Conservation (phyloP, 2,113 vertebrate species). For the Ondatra zibethicus region DNA sequence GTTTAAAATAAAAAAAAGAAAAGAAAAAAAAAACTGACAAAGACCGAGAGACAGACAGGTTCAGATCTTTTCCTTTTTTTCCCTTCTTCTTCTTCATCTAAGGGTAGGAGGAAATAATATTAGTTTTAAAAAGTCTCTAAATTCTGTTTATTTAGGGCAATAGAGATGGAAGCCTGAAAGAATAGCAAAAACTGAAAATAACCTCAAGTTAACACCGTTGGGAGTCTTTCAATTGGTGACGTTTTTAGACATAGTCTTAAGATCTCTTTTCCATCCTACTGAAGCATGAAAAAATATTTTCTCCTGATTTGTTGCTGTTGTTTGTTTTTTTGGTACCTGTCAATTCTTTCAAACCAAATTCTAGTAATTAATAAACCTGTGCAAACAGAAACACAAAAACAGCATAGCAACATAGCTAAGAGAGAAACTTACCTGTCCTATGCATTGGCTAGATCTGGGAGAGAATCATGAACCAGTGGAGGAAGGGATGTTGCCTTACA, state of each 20-base stretch:
- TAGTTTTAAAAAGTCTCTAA: slow-evolving; percentile 16
- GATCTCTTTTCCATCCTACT: not conserved
- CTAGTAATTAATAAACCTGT: not conserved
- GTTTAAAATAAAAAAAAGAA: not conserved
- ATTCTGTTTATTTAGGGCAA: slow-evolving; percentile 36
- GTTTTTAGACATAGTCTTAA: slow-evolving; percentile 36
- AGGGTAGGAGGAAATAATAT: slow-evolving; percentile 34
- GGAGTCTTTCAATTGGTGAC: slow-evolving; percentile 53
- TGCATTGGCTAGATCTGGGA: not conserved
- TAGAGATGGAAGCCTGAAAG: slow-evolving; percentile 59
- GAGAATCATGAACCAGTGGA: not conserved
- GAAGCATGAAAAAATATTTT: not conserved
- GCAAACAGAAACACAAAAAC: not conserved
- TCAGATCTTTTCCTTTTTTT: slow-evolving; percentile 56
- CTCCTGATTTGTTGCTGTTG: not conserved
- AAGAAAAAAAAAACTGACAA: not conserved
- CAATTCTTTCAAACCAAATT: slow-evolving; percentile 8
- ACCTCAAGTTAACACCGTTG: slow-evolving; percentile 35
- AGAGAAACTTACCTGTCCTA: not conserved
- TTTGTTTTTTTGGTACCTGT: not conserved
- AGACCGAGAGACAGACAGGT: slow-evolving; percentile 34
- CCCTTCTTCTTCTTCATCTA: slow-evolving; percentile 36
- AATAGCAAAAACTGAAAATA: slow-evolving; percentile 45
- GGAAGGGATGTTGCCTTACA: not conserved
- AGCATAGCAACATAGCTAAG: not conserved